Conservation (phyloP, 2,888 invertebrate species). For the Xiphydria camelus region DNA sequence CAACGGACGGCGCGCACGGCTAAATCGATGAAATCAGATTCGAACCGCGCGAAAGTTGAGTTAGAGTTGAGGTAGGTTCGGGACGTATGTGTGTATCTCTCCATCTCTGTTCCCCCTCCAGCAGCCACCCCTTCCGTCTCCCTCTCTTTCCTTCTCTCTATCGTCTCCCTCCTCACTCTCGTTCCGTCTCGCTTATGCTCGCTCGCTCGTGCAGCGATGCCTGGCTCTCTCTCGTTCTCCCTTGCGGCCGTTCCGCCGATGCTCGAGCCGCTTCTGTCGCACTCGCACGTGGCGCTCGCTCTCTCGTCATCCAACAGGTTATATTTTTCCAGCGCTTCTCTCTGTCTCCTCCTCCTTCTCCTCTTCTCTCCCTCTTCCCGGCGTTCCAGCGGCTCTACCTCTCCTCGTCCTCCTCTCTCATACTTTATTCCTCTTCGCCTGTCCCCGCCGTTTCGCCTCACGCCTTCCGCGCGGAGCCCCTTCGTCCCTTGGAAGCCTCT, state of each 20-base stretch:
- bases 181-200: conserved; percentile 4
- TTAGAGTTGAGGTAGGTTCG: conserved; percentile 54
- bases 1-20: conserved; percentile 13
- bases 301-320: conserved; percentile 55
- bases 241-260: conserved; percentile 17
- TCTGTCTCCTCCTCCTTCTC: conserved; percentile 14
- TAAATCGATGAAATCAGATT: conserved; percentile 53
- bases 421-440: conserved; percentile 14
- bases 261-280: conserved; percentile 10
- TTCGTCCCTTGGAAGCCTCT: conserved; percentile 7
- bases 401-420: conserved; percentile 11
- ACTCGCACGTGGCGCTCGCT: conserved; percentile 21
- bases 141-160: conserved; percentile 6
- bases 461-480: too few relatives aligned
- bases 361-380: not conserved
- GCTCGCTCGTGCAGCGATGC: conserved; percentile 22
- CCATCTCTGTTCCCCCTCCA: not conserved
- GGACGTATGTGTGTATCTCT: conserved; percentile 32
- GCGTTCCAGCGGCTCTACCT: conserved; percentile 1
- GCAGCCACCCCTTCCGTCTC: conserved; percentile 1
- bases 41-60: conserved; percentile 51
- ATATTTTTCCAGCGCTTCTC: conserved; percentile 48
- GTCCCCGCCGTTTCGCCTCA: too few relatives aligned
- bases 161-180: conserved; percentile 11
- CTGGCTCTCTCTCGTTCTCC: conserved; percentile 17